Evolutionary conservation across 2,113 vertebrate genomes (phyloP), one percentile per base, ranked within the genome.

Genomic region (Lathamus discolor): DNA sequence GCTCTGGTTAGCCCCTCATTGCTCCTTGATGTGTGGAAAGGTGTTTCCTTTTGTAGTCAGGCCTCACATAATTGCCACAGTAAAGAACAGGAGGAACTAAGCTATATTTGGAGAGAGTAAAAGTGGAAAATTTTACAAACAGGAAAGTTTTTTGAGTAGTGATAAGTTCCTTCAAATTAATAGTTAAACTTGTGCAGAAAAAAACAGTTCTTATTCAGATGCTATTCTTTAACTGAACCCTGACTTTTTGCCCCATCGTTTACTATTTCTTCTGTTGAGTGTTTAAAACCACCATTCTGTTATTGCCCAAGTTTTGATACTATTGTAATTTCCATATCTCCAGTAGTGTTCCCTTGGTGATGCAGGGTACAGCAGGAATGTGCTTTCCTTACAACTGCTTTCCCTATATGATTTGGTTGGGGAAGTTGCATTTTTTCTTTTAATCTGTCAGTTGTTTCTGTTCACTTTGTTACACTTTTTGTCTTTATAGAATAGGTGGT

Each of bases 61-160:
- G 12, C 10, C 27, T n/a, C 11, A 15, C 31, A 31, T 41, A 20
- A 24, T 8, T 35, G 35, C 8, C 48, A 3, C 0, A 0, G 3
- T n/a, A 8, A 87, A 57, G 49, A 75, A 6, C 5, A 14, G n/a
- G 28, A 35, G 54, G 48, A 79, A 25, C 41, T 17, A 13, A 22
- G 37, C 28, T 24, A 18, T 16, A 17, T 64, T 57, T 66, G 46
- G 17, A 27, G 52, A 19, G 9, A 35, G 13, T 11, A 33, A 43
- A 88, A 54, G 7, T 43, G n/a, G 17, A 27, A 64, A 80, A 66
- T 37, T 86, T 66, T 13, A 28, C 15, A 29, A 64, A 51, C 16
- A 46, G 17, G 41, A 16, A 55, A 37, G 17, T 54, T 79, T 54
- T 79, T n/a, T 70, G 44, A 64, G 29, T 59, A 37, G 7, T 23